Evolutionary conservation across 2,113 vertebrate species (phyloP).

Genomic region (Mus spicilegus): DNA sequence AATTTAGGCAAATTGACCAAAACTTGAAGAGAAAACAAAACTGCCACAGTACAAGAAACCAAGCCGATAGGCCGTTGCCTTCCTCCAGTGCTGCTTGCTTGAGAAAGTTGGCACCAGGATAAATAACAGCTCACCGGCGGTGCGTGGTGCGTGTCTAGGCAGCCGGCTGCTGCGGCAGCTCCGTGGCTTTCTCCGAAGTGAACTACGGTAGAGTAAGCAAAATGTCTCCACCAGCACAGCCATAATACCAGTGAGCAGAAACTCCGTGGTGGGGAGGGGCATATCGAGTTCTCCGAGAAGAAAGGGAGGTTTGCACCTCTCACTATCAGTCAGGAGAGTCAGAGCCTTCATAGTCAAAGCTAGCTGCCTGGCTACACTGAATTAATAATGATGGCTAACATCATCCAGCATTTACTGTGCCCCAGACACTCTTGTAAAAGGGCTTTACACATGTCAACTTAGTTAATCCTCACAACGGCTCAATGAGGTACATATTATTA

Average conservation of each 20-base stretch:
- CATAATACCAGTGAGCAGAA: neutral
- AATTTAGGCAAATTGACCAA: slow-evolving; percentile 10
- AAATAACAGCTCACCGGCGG: slow-evolving; percentile 1
- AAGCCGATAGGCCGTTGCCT: slow-evolving; percentile 1
- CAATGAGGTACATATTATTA: slow-evolving; percentile 34
- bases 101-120: slow-evolving; percentile 15
- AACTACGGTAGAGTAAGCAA: neutral
- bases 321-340: neutral
- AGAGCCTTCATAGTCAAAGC: neutral
- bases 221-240: neutral
- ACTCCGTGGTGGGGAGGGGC: neutral
- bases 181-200: neutral
- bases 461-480: slow-evolving; percentile 61
- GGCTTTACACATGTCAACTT: slow-evolving; percentile 45
- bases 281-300: slow-evolving; percentile 27
- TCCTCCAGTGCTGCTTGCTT: neutral
- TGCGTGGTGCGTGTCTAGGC: slow-evolving; percentile 22
- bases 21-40: slow-evolving; percentile 40
- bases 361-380: neutral
- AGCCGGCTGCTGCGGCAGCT: neutral
- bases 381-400: slow-evolving; percentile 47
- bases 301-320: neutral
- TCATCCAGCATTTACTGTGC: slow-evolving; percentile 13
- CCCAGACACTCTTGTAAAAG: slow-evolving; percentile 34
- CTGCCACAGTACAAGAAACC: neutral